A percentile compares a stretch with the other conserved stretches of the same genome.
Evolutionary conservation across 2,888 invertebrate genomes (phyloP).

Genomic region (Papilio demoleus): DNA sequence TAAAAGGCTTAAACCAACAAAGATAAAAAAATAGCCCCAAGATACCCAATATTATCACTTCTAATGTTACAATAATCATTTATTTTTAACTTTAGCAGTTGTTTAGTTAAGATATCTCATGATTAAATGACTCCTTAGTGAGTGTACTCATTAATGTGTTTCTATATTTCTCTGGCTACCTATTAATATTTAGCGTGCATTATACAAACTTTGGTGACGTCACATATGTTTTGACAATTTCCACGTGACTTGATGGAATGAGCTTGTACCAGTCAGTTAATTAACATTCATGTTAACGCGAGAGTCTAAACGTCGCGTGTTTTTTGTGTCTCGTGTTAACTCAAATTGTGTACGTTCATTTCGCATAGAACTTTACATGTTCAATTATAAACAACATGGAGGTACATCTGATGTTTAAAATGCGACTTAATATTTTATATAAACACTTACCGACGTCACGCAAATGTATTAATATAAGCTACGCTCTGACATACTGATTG

Average conservation of each 20-base stretch:
- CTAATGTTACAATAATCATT: too few species aligned
- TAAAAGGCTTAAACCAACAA: neutral
- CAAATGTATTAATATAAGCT: too few species aligned
- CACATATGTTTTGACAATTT: neutral
- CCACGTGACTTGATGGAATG: neutral
- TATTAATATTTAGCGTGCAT: neutral
- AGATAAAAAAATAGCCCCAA: too few species aligned
- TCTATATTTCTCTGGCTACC: neutral
- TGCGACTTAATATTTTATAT: neutral
- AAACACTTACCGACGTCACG: neutral
- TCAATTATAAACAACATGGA: constrained; percentile 16
- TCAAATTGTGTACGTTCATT: neutral
- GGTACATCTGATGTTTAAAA: neutral
- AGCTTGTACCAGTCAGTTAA: neutral
- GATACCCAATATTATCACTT: too few species aligned
- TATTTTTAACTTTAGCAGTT: too few species aligned
- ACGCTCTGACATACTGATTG: too few species aligned
- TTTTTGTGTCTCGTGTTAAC: neutral
- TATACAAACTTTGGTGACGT: neutral
- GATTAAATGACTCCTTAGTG: too few species aligned
- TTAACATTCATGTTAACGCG: constrained; percentile 12
- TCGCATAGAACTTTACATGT: neutral
- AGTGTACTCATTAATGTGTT: neutral
- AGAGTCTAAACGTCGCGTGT: neutral
- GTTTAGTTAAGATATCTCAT: too few species aligned